These are phyloP conservation scores for Philotrypesis tridentata DNA, from an alignment of 1,140 invertebrate genomes.

Conservation along the genomic window DNA sequence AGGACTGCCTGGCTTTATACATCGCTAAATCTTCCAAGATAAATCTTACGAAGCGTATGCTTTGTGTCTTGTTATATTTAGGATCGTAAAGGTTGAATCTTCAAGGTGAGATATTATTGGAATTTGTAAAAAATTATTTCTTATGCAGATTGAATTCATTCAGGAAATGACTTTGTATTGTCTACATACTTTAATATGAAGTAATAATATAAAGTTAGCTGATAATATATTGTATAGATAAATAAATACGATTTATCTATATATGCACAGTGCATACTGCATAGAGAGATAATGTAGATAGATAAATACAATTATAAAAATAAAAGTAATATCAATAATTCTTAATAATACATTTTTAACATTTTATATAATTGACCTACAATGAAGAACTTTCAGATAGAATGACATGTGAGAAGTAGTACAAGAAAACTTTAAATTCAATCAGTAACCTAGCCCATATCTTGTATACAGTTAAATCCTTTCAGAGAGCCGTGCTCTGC, in stretches of 20 bases:
- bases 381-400: neutral
- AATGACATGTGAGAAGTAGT: neutral
- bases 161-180: too few species aligned
- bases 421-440: conserved; percentile 2
- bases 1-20: neutral
- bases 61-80: neutral
- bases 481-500: neutral
- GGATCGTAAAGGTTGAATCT: neutral
- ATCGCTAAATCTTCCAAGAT: conserved; percentile 10
- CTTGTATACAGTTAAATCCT: neutral
- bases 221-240: too few species aligned
- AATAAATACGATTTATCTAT: too few species aligned
- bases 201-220: too few species aligned
- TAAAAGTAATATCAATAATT: too few species aligned
- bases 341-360: too few species aligned
- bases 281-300: too few species aligned
- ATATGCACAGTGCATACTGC: too few species aligned
- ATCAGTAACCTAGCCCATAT: neutral
- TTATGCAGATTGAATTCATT: too few species aligned
- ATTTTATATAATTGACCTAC: neutral
- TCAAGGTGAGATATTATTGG: neutral
- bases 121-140: neutral
- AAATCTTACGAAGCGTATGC: neutral
- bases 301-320: too few species aligned
- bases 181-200: too few species aligned